Evolutionary conservation across 2,797 vertebrate species (phyloP).

Genomic region (Champsocephalus esox): DNA sequence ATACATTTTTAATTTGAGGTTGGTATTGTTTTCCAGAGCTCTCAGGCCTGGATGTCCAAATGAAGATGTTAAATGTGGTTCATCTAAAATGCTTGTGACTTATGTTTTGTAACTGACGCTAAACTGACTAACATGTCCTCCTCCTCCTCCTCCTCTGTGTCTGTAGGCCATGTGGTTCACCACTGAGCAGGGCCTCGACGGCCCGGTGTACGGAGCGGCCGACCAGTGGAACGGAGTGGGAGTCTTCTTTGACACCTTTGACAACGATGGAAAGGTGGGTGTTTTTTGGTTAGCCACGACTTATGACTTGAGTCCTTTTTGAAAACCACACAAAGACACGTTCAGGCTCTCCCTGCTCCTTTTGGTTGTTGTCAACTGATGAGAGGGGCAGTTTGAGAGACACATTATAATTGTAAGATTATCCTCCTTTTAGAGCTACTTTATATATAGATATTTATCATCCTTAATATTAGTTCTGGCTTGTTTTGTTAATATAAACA

Average conservation of each 20-base stretch:
- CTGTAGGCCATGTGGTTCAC: slow-evolving; percentile 96
- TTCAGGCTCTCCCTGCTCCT: not conserved
- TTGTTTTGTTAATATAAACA: not conserved
- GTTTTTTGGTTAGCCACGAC: not conserved
- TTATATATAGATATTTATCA: not conserved
- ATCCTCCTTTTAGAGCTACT: not conserved
- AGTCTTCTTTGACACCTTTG: slow-evolving; percentile 98
- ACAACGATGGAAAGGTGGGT: slow-evolving; percentile 97
- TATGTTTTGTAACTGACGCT: not conserved
- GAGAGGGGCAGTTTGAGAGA: not conserved
- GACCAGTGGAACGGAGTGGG: slow-evolving; percentile 95
- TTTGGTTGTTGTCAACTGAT: not conserved
- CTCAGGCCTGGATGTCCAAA: no score
- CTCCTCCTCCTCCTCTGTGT: not conserved
- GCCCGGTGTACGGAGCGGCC: slow-evolving; percentile 94
- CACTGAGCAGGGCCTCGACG: slow-evolving; percentile 90
- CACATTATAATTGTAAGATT: not conserved
- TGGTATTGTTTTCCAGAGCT: no score
- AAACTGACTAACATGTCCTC: not conserved
- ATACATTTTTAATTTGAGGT: no score
- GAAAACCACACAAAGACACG: no score
- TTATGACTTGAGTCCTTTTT: not conserved
- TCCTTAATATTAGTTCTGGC: not conserved
- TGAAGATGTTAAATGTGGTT: no score
- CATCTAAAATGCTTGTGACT: not conserved